Evolutionary conservation across 53 echinoderm and acorn worm genomes (phyloP), one percentile per base, ranked within the genome.

Genomic region (Zoroaster sp.): DNA sequence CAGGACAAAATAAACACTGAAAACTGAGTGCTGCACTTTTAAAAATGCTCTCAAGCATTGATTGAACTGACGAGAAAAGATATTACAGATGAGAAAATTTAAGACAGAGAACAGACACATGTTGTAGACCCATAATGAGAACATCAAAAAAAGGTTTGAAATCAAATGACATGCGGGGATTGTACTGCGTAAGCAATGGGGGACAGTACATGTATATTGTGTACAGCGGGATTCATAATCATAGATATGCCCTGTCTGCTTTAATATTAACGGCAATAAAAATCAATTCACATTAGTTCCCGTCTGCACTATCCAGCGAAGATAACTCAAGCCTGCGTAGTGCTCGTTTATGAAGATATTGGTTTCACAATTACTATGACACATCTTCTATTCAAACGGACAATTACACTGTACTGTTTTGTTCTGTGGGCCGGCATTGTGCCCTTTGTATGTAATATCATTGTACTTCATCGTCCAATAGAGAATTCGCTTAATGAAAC

Each of bases 321-420:
- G 70, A 49, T 17, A 20, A 3, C 75, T 13, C 23, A 12, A 15
- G 76, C 76, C 17, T 18, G 49, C 18, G 46, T 59, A 25, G 28
- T 28, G 63, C 11, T 28, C 76, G 76, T 76, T 78, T 37, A 78
- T 78, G 59, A 59, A 54, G 78, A 59, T 78, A 78, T 78, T 78
- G 51, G 31, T 54, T 54, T 54, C 38, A 59, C 59, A 78, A 78
- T 78, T 55, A 23, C 35, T 53, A 38, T 78, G 78, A 55, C 76
- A 76, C 59, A 35, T 59, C 59, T 59, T 55, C 28, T 28, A 28
- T 59, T 25, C 63, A 59, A 59, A 59, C 63, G 63, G 9, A 78
- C 78, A 78, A 78, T 78, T 78, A 78, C 37, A 78, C 54, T 78
- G 78, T 53, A 55, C 20, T 18, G 20, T 39, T 55, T 78, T 78